Evolutionary conservation across 2,113 vertebrate species (phyloP).

Genomic region (Pseudopipra pipra): DNA sequence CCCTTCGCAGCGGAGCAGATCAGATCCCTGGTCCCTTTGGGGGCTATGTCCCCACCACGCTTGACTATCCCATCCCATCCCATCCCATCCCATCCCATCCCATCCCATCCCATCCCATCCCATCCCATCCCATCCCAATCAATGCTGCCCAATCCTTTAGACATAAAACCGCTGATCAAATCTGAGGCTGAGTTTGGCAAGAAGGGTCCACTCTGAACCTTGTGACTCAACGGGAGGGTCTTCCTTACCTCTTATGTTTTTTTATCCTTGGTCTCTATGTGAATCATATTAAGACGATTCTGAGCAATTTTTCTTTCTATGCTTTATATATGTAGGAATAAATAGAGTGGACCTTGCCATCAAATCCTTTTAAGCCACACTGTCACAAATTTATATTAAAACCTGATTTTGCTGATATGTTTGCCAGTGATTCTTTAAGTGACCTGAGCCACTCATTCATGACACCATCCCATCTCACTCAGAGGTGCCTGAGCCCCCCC

Average conservation of each 20-base stretch:
- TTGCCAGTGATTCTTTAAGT: not conserved
- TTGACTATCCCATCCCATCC: not conserved
- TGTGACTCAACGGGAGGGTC: not conserved
- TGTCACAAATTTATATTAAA: not conserved
- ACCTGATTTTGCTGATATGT: not conserved
- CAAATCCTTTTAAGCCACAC: not conserved
- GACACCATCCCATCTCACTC: not conserved
- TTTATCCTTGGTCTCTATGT: not conserved
- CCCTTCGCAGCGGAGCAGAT: not conserved
- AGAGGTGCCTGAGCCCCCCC: fast-evolving
- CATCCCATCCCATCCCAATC: too few relatives aligned
- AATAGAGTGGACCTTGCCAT: not conserved
- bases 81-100: not conserved
- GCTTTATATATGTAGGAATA: fast-evolving
- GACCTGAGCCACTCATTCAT: not conserved
- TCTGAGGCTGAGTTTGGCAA: not conserved
- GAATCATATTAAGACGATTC: not conserved
- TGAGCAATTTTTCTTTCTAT: not conserved
- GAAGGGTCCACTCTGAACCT: not conserved
- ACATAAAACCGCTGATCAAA: not conserved
- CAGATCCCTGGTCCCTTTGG: not conserved
- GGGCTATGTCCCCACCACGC: fast-evolving
- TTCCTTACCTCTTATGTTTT: not conserved
- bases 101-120: not conserved
- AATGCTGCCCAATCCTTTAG: not conserved